These are phyloP conservation scores for Aelia acuminata DNA, from an alignment of 2,888 invertebrate species.

Conservation along the genomic window DNA sequence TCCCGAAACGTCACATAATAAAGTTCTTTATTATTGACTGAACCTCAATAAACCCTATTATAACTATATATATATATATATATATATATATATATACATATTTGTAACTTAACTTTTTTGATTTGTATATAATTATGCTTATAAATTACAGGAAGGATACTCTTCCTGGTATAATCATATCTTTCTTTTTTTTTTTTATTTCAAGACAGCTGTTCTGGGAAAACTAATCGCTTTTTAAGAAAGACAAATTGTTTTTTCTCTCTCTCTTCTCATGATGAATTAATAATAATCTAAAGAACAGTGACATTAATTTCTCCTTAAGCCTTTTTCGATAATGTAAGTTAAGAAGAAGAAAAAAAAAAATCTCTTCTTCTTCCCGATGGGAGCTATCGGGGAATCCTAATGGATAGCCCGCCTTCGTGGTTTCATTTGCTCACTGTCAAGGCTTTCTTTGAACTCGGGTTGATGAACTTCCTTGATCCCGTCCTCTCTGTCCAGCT, in stretches of 20 bases:
- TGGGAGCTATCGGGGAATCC: neutral
- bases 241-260: neutral
- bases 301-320: constrained; percentile 1
- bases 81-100: too few species aligned
- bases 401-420: neutral
- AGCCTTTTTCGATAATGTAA: constrained; percentile 9
- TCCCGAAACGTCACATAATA: too few species aligned
- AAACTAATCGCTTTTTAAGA: neutral
- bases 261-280: neutral
- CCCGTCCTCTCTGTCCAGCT: neutral
- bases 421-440: neutral
- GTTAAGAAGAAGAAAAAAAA: neutral
- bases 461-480: neutral
- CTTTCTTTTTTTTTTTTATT: neutral
- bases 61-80: too few species aligned
- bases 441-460: neutral
- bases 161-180: neutral
- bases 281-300: neutral
- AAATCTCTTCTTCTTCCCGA: neutral
- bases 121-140: neutral
- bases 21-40: too few species aligned
- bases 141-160: neutral
- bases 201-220: neutral
- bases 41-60: too few species aligned
- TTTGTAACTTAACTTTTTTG: neutral